Percentiles rank a stretch among this genome's conserved stretches.
Evolutionary conservation across 2,797 vertebrate species (phyloP).

Genomic region (Oryzias sinensis): DNA sequence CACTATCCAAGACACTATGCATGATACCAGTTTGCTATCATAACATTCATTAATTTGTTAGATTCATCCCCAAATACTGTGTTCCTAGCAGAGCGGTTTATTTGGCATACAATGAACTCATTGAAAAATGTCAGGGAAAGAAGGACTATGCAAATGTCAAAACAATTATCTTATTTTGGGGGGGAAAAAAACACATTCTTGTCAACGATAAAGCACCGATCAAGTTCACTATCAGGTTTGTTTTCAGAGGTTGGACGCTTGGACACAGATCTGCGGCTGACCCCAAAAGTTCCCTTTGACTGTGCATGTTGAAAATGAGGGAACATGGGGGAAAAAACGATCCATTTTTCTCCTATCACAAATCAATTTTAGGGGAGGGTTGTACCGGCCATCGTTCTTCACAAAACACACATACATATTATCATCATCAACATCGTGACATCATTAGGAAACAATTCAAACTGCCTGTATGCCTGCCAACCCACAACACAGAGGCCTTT

Average conservation of each 20-base stretch:
- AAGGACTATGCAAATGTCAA: slow-evolving; percentile 48
- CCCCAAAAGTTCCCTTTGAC: slow-evolving; percentile 38
- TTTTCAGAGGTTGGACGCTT: slow-evolving; percentile 45
- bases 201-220: slow-evolving; percentile 61
- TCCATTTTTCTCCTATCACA: slow-evolving; percentile 44
- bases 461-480: slow-evolving; percentile 58
- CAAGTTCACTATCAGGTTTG: slow-evolving; percentile 45
- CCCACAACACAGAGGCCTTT: slow-evolving; percentile 74
- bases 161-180: slow-evolving; percentile 52
- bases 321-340: slow-evolving; percentile 52
- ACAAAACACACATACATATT: slow-evolving; percentile 72
- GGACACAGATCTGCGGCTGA: slow-evolving; percentile 37
- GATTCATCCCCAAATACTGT: slow-evolving; percentile 50
- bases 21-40: slow-evolving; percentile 53
- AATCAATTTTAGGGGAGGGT: slow-evolving; percentile 49
- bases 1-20: slow-evolving; percentile 66
- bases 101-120: slow-evolving; percentile 39
- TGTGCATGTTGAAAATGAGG: slow-evolving; percentile 50
- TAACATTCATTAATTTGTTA: slow-evolving; percentile 70
- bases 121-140: slow-evolving; percentile 27
- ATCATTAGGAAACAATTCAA: slow-evolving; percentile 67
- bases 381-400: slow-evolving; percentile 62
- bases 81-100: slow-evolving; percentile 41
- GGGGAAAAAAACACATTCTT: slow-evolving; percentile 57
- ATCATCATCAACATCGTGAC: slow-evolving; percentile 55